Conservation (phyloP, 1,140 invertebrate genomes). For the Drosophila persimilis region DNA sequence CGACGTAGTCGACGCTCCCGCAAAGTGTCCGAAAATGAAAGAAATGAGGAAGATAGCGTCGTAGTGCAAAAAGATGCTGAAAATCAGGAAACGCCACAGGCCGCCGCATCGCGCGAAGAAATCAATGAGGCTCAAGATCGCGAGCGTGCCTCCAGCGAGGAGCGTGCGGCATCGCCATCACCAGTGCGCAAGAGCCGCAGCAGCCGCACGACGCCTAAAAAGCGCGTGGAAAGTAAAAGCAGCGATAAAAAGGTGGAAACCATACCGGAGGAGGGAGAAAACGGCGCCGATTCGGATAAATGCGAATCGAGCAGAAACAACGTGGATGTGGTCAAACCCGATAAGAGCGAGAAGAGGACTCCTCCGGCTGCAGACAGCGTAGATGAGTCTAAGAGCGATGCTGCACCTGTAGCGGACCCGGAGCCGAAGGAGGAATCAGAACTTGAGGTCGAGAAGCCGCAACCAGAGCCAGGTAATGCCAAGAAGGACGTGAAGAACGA, state of each 20-base stretch:
- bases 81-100: conserved; percentile 1
- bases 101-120: conserved; percentile 44
- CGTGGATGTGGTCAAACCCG: too few relatives aligned
- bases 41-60: conserved; percentile 50
- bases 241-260: conserved; percentile 62
- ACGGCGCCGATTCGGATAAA: conserved; percentile 32
- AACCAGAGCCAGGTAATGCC: conserved; percentile 4
- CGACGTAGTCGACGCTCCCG: conserved; percentile 68
- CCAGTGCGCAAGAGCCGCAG: conserved; percentile 69
- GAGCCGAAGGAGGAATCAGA: not conserved
- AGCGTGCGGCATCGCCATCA: conserved; percentile 44
- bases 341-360: too few relatives aligned
- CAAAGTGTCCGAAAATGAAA: conserved; percentile 64
- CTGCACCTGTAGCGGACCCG: conserved; percentile 2
- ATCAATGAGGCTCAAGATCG: conserved; percentile 38
- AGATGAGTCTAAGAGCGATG: not conserved
- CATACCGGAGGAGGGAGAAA: conserved; percentile 69
- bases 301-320: too few relatives aligned
- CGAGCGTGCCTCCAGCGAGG: conserved; percentile 62
- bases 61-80: conserved; percentile 53
- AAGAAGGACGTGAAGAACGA: conserved; percentile 14
- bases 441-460: conserved; percentile 19
- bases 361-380: not conserved
- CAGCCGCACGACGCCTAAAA: conserved; percentile 66
- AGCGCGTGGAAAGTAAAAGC: conserved; percentile 48